These are phyloP conservation scores for Xiphophorus couchianus DNA, from an alignment of 2,113 vertebrate species.

Conservation along the genomic window DNA sequence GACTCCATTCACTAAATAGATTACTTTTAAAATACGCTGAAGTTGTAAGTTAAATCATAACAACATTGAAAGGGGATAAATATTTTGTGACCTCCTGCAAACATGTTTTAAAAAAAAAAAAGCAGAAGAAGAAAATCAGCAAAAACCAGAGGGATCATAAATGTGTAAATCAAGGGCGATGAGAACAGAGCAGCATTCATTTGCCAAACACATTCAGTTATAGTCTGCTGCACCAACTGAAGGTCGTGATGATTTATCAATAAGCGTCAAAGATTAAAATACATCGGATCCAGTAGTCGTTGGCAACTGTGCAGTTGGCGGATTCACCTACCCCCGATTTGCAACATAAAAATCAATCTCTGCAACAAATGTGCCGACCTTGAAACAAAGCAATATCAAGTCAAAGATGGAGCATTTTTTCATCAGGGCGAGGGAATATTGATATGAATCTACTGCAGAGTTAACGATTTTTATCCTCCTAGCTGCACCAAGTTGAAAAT, in stretches of 20 bases:
- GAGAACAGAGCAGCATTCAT: slow-evolving; percentile 48
- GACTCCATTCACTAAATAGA: not conserved
- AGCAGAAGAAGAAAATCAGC: slow-evolving; percentile 35
- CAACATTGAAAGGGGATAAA: not conserved
- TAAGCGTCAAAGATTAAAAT: slow-evolving; percentile 55
- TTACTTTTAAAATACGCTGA: not conserved
- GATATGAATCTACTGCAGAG: slow-evolving; percentile 22
- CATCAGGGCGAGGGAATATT: slow-evolving; percentile 42
- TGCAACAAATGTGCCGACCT: slow-evolving; percentile 63
- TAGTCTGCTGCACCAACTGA: slow-evolving; percentile 38
- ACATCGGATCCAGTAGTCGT: slow-evolving; percentile 43
- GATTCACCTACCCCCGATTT: slow-evolving; percentile 51
- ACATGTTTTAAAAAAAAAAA: slow-evolving; percentile 17
- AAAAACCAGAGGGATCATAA: slow-evolving; percentile 45
- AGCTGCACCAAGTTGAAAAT: slow-evolving; percentile 16
- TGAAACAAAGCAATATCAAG: slow-evolving; percentile 56
- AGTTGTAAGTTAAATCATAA: not conserved
- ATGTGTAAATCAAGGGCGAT: slow-evolving; percentile 41
- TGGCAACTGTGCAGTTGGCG: slow-evolving; percentile 32
- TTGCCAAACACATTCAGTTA: slow-evolving; percentile 35
- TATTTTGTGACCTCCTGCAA: not conserved
- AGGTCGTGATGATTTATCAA: slow-evolving; percentile 64
- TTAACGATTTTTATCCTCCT: slow-evolving; percentile 13
- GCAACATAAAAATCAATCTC: slow-evolving; percentile 65
- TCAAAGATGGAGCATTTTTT: slow-evolving; percentile 35